Evolutionary conservation across 2,888 invertebrate species (phyloP).

Genomic region (Leptopilina myrica): DNA sequence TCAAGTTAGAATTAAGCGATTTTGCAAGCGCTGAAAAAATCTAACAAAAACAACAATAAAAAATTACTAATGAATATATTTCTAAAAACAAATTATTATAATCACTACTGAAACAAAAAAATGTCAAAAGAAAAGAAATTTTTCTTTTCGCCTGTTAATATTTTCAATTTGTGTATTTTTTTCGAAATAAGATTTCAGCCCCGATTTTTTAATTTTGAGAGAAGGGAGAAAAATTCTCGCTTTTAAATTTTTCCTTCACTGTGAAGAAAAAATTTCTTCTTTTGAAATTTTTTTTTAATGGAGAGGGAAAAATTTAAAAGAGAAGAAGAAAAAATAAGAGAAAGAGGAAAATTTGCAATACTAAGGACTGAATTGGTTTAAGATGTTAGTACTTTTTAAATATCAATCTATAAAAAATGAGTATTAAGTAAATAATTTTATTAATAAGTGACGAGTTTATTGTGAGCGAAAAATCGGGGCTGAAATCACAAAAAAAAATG

Average conservation of each 20-base stretch:
- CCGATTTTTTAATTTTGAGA: neutral
- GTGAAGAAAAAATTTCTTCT: too few species aligned
- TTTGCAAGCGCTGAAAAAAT: constrained; percentile 62
- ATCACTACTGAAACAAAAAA: constrained; percentile 48
- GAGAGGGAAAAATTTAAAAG: neutral
- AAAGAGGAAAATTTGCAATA: constrained; percentile 38
- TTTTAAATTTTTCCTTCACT: too few species aligned
- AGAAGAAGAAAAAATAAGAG: constrained; percentile 6
- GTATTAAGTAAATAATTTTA: constrained; percentile 11
- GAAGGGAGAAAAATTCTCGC: neutral
- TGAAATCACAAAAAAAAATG: neutral
- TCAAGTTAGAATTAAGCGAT: constrained; percentile 61
- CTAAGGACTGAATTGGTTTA: constrained; percentile 36
- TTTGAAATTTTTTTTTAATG: too few species aligned
- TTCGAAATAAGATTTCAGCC: constrained; percentile 18
- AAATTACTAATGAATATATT: constrained; percentile 63
- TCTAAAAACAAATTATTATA: constrained; percentile 59
- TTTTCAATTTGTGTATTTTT: constrained; percentile 13
- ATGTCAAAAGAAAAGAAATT: constrained; percentile 30
- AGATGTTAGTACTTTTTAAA: constrained; percentile 14
- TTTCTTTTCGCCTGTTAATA: neutral
- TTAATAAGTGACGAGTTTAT: neutral
- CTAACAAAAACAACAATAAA: constrained; percentile 57
- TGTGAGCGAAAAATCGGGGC: constrained; percentile 21
- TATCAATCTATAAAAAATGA: neutral